Percentiles rank a stretch among this genome's conserved stretches.
Evolutionary conservation across 2,113 vertebrate genomes (phyloP).

Genomic region (Pyrgilauda ruficollis): DNA sequence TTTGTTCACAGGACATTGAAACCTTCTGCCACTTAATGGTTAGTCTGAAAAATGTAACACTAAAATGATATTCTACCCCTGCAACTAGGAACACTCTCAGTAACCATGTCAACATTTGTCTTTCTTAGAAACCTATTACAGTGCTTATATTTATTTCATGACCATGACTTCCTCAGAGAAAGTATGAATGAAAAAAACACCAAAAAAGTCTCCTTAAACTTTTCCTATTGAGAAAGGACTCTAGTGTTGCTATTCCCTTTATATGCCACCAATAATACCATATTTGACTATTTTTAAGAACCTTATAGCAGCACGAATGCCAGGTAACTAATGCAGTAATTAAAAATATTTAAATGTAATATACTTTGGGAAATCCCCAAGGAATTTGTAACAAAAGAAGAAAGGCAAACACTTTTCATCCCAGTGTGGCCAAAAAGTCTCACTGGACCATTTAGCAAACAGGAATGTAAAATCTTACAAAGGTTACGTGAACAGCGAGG

Average conservation of each 20-base stretch:
- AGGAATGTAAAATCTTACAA: not conserved
- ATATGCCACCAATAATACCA: not conserved
- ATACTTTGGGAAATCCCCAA: not conserved
- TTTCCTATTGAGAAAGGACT: not conserved
- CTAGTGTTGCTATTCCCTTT: not conserved
- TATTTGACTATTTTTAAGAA: not conserved
- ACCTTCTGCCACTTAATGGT: not conserved
- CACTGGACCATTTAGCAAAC: not conserved
- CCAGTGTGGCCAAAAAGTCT: not conserved
- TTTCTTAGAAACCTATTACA: not conserved
- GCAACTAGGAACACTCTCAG: not conserved
- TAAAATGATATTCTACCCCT: not conserved
- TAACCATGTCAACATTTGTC: not conserved
- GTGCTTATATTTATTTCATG: not conserved
- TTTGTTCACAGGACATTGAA: not conserved
- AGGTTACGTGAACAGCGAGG: not conserved
- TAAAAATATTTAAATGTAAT: not conserved
- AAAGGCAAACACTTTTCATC: not conserved
- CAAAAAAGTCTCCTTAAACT: not conserved
- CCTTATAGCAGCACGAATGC: not conserved
- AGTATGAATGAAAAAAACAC: not conserved
- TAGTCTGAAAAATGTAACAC: not conserved
- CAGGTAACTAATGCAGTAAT: not conserved
- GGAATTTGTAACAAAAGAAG: not conserved
- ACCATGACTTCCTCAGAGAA: not conserved